Evolutionary conservation across 2,113 vertebrate species (phyloP).

Genomic region (Nannospalax galili): DNA sequence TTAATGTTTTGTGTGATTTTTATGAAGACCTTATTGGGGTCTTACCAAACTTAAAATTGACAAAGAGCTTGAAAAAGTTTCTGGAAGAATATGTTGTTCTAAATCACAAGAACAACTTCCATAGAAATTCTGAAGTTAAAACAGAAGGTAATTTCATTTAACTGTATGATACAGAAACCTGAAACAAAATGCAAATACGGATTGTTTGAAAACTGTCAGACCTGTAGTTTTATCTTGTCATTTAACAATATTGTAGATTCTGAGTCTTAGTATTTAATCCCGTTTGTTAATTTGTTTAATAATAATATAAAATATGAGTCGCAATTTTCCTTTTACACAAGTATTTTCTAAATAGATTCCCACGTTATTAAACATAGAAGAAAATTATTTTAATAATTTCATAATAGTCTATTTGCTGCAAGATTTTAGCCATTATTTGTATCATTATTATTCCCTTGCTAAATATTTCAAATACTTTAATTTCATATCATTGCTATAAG

Average conservation of each 20-base stretch:
- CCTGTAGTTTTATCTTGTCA: neutral
- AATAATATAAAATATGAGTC: neutral
- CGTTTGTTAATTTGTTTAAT: neutral
- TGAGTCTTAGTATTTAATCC: neutral
- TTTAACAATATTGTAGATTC: neutral
- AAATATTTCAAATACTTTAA: neutral
- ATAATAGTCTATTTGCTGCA: neutral
- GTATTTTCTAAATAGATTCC: neutral
- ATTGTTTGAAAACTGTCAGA: neutral
- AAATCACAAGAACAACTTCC: neutral
- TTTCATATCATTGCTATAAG: neutral
- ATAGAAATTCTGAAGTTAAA: neutral
- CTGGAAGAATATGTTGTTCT: neutral
- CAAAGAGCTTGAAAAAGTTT: neutral
- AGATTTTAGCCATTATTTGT: neutral
- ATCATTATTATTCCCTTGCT: neutral
- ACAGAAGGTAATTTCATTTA: neutral
- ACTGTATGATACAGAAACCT: neutral
- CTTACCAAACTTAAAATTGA: neutral
- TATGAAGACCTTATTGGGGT: neutral
- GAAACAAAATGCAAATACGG: slow-evolving; percentile 21
- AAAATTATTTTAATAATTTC: neutral
- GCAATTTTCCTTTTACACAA: neutral
- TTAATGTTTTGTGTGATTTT: neutral
- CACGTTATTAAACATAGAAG: neutral